phyloP scores from a whole-genome alignment of 2,113 vertebrate genomes.

The Carassius gibelio region DNA sequence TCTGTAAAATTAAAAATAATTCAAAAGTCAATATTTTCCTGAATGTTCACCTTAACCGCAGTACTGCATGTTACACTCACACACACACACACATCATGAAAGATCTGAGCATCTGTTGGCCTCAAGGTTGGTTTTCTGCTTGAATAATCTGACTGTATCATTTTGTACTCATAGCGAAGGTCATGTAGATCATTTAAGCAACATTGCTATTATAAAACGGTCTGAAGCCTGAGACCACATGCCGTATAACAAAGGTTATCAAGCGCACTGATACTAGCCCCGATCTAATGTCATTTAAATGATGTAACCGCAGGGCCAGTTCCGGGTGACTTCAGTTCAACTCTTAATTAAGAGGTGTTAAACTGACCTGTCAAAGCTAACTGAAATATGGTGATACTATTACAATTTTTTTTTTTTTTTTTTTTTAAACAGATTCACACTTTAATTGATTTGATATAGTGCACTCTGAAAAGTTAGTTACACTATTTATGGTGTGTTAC shows the following conservation, averaged over 20 bases:
- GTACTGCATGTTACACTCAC: neutral
- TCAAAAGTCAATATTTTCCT: neutral
- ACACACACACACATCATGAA: neutral
- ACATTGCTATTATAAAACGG: neutral
- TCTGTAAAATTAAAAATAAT: neutral
- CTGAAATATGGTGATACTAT: neutral
- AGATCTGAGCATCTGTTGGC: conserved; percentile 18
- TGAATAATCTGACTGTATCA: conserved; percentile 25
- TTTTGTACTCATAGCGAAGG: conserved; percentile 30
- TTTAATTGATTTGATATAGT: too few species aligned
- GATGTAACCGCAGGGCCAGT: neutral
- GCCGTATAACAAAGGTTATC: neutral
- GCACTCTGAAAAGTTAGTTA: too few species aligned
- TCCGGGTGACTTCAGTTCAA: neutral
- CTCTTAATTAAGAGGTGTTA: neutral
- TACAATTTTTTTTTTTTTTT: neutral
- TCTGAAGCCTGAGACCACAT: conserved; percentile 27
- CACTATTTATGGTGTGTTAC: too few species aligned
- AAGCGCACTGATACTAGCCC: neutral
- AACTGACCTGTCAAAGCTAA: neutral
- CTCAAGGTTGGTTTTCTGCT: conserved; percentile 6
- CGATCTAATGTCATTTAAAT: neutral
- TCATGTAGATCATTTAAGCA: neutral
- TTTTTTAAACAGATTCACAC: too few species aligned
- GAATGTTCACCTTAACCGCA: neutral